Evolutionary conservation across 2,113 vertebrate genomes (phyloP).

Genomic region (Myrmecobius fasciatus): DNA sequence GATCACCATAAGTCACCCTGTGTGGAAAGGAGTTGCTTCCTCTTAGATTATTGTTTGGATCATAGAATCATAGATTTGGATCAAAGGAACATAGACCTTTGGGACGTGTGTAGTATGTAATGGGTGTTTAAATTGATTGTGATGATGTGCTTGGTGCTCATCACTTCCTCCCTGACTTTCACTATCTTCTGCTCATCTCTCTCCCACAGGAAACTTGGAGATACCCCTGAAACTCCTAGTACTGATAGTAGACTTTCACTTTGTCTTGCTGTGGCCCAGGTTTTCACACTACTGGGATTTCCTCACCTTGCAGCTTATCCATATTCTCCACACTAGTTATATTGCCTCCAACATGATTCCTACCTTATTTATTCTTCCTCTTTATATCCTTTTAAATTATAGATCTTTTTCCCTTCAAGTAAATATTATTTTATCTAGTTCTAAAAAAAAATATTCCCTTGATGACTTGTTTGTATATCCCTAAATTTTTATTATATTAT

Average conservation of each 20-base stretch:
- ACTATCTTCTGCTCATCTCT: neutral
- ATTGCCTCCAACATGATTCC: neutral
- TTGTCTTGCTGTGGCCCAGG: neutral
- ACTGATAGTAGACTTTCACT: neutral
- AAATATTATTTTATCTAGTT: neutral
- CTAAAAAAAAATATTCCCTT: neutral
- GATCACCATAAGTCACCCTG: neutral
- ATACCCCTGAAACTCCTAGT: neutral
- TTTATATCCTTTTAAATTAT: neutral
- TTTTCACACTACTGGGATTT: neutral
- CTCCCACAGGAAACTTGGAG: neutral
- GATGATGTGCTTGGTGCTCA: neutral
- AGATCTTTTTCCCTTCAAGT: neutral
- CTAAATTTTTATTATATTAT: neutral
- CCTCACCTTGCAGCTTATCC: neutral
- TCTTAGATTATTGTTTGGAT: conserved; percentile 17
- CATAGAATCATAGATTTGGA: neutral
- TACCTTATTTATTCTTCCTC: neutral
- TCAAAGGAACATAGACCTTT: neutral
- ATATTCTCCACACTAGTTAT: neutral
- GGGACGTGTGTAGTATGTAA: neutral
- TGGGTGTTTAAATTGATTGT: neutral
- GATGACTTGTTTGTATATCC: neutral
- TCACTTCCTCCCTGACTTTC: neutral
- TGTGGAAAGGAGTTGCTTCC: neutral